A percentile compares a stretch with the other conserved stretches of the same genome.
phyloP scores from a whole-genome alignment of 2,888 invertebrate genomes.

The Eucera pruinosa region DNA sequence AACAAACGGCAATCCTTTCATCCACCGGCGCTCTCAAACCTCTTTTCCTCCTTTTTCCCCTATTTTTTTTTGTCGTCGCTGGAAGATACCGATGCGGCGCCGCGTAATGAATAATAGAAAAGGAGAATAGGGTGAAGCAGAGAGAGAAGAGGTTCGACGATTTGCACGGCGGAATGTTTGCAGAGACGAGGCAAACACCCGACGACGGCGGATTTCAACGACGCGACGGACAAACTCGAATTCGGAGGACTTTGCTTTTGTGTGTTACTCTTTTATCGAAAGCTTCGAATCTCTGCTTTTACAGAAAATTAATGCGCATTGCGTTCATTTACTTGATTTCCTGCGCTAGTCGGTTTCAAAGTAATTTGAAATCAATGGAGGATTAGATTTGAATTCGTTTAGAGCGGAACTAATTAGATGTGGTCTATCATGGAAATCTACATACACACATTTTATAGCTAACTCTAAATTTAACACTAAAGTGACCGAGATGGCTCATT shows the following conservation, averaged over 20 bases:
- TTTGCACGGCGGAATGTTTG: slow-evolving; percentile 31
- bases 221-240: slow-evolving; percentile 2
- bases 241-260: slow-evolving; percentile 16
- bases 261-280: background rate
- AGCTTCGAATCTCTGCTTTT: background rate
- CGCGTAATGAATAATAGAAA: slow-evolving; percentile 32
- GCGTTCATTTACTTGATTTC: background rate
- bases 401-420: too few relatives aligned
- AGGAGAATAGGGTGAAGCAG: background rate
- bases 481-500: too few relatives aligned
- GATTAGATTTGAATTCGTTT: too few relatives aligned
- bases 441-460: too few relatives aligned
- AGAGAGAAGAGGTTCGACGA: background rate
- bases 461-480: too few relatives aligned
- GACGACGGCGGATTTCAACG: slow-evolving; percentile 6
- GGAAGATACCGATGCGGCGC: background rate
- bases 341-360: background rate
- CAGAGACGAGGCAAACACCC: slow-evolving; percentile 10
- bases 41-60: slow-evolving; percentile 21
- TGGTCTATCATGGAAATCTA: too few relatives aligned
- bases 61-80: slow-evolving; percentile 1
- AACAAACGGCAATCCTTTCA: slow-evolving; percentile 34
- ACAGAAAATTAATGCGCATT: background rate
- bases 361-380: too few relatives aligned
- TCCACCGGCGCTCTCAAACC: background rate